These are phyloP conservation scores for Acanthopagrus latus DNA, from an alignment of 2,797 vertebrate species.

Conservation along the genomic window DNA sequence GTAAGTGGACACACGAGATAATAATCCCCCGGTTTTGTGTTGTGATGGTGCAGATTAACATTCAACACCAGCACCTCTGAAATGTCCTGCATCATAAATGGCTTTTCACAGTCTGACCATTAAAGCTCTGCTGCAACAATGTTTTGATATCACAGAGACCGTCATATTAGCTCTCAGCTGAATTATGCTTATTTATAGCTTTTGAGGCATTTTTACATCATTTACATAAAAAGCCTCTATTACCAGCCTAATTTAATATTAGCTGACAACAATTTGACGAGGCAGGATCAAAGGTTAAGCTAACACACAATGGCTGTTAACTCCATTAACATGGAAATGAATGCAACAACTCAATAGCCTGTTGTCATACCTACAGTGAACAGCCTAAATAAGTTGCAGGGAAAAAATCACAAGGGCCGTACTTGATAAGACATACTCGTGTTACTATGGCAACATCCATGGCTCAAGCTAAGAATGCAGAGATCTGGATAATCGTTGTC, in stretches of 20 bases:
- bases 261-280: slow-evolving; percentile 81
- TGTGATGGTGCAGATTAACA: no score
- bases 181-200: slow-evolving; percentile 79
- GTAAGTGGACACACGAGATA: no score
- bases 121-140: slow-evolving; percentile 58
- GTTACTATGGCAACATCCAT: slow-evolving; percentile 91
- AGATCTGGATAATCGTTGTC: slow-evolving; percentile 86
- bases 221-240: slow-evolving; percentile 82
- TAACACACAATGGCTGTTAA: slow-evolving; percentile 81
- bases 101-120: slow-evolving; percentile 51
- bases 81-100: slow-evolving; percentile 45
- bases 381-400: slow-evolving; percentile 90
- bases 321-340: slow-evolving; percentile 88
- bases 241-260: slow-evolving; percentile 78
- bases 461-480: slow-evolving; percentile 89
- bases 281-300: slow-evolving; percentile 80
- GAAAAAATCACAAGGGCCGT: slow-evolving; percentile 86
- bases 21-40: no score
- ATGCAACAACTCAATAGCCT: slow-evolving; percentile 86
- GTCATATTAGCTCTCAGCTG: slow-evolving; percentile 62
- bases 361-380: slow-evolving; percentile 90
- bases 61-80: slow-evolving; percentile 45
- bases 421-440: slow-evolving; percentile 91
- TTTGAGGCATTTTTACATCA: slow-evolving; percentile 75
- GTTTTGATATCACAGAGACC: slow-evolving; percentile 67